phyloP scores from a whole-genome alignment of 2,888 invertebrate genomes.

The Lordiphosa andalusiaca region DNA sequence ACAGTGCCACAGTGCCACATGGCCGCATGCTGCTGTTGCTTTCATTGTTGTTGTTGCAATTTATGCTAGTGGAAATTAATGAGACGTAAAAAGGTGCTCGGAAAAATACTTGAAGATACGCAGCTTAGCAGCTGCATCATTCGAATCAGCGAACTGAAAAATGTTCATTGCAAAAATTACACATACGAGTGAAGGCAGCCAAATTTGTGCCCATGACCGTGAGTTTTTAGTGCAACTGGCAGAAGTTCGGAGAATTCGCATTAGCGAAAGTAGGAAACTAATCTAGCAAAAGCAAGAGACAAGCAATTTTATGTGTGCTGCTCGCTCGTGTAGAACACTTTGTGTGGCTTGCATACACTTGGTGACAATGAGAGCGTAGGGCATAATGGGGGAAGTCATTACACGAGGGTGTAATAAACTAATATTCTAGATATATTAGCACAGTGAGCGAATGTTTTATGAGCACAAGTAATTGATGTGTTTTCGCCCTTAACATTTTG shows the following conservation, averaged over 20 bases:
- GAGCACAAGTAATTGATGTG: too few species aligned
- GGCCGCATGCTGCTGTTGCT: conserved; percentile 6
- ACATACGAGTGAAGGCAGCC: conserved; percentile 10
- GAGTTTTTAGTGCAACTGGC: conserved; percentile 6
- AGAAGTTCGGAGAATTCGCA: conserved; percentile 13
- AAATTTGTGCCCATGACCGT: conserved; percentile 25
- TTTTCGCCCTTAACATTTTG: too few species aligned
- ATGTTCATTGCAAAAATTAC: conserved; percentile 35
- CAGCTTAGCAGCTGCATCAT: conserved; percentile 54
- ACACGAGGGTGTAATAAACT: too few species aligned
- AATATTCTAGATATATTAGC: too few species aligned
- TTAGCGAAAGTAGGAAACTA: conserved; percentile 12
- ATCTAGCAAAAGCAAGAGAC: neutral
- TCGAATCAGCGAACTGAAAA: conserved; percentile 59
- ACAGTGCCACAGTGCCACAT: conserved; percentile 8
- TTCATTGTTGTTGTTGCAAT: conserved; percentile 24
- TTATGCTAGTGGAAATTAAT: conserved; percentile 56
- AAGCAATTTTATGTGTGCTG: conserved; percentile 8
- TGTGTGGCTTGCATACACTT: neutral
- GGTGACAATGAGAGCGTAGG: too few species aligned
- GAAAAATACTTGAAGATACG: conserved; percentile 35
- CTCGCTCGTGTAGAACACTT: conserved; percentile 1
- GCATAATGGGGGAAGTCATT: too few species aligned
- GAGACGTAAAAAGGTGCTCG: conserved; percentile 61
- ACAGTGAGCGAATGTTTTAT: too few species aligned